Evolutionary conservation across 2,888 invertebrate genomes (phyloP), one percentile per base, ranked within the genome.

Genomic region (Parochlus steinenii): DNA sequence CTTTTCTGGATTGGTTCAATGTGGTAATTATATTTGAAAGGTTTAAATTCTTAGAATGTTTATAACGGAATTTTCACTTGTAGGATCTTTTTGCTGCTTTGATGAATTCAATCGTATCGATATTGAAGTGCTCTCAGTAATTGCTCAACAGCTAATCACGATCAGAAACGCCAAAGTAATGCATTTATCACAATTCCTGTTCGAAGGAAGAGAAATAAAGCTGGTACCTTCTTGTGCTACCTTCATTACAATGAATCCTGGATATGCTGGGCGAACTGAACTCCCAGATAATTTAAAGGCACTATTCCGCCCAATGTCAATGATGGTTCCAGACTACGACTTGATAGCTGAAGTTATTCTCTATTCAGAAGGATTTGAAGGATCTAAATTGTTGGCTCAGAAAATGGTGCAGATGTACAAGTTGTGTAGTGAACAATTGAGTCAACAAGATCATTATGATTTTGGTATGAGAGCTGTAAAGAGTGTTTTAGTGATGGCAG

Each of bases 361-460:
- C n/a, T 89, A 89, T 55, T 87, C 87, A 0, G 87, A 89, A 61
- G 89, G 89, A 7, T 90, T 89, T 49, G 86, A 86, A 52, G 79
- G 83, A 1, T 87, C 87, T 1, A 85, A 76, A 52, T 66, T 71
- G 3, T 61, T 90, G n/a, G 83, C 89, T 0, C 74, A 79, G 49
- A 89, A 90, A 56, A 87, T 89, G 86, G 81, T 83, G 1, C 77
- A 86, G 54, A 82, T 89, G 83, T 89, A 89, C 58, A 86, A 86
- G 48, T 61, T 89, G 5, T 86, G 86, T 48, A 85, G 82, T 46
- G 89, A 90, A 51, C 89, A 89, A 52, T 64, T 90, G 2, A 87
- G 86, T 1, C 85, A 87, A 46, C 89, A 89, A 50, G 80, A 87
- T 50, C 89, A 90, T 49, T 90, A 90, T 49, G 89, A 90, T 56